Conservation (phyloP, 1,140 invertebrate genomes). For the Tetraneura akinire region DNA sequence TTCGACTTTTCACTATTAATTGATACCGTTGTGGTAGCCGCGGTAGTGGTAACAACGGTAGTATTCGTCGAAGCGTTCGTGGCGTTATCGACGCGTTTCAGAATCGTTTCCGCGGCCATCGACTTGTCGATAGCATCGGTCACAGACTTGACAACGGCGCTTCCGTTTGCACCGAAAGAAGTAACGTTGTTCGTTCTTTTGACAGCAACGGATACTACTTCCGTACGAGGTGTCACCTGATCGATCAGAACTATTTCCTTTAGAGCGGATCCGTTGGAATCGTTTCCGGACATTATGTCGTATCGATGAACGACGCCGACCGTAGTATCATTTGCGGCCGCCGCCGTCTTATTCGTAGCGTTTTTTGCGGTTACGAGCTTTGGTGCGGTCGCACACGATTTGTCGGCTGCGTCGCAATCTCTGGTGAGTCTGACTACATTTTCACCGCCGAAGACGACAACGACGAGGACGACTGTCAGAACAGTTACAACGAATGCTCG, state of each 20-base stretch:
- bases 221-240: not conserved
- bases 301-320: not conserved
- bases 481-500: not conserved
- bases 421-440: too few relatives aligned
- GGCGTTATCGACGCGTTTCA: not conserved
- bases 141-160: not conserved
- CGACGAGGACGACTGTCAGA: not conserved
- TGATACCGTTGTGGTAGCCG: not conserved
- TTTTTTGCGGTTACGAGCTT: not conserved
- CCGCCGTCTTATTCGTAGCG: not conserved
- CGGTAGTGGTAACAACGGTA: not conserved
- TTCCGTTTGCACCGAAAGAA: not conserved
- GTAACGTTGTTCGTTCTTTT: not conserved
- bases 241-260: not conserved
- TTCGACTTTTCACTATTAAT: not conserved
- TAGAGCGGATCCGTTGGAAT: not conserved
- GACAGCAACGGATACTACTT: too few relatives aligned
- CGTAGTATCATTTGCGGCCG: not conserved
- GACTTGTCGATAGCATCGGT: not conserved
- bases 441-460: too few relatives aligned
- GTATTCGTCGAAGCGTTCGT: not conserved
- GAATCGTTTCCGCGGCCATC: not conserved
- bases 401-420: not conserved
- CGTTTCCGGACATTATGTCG: not conserved
- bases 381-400: not conserved